phyloP scores from a whole-genome alignment of 2,113 vertebrate species.

The Odocoileus virginianus region DNA sequence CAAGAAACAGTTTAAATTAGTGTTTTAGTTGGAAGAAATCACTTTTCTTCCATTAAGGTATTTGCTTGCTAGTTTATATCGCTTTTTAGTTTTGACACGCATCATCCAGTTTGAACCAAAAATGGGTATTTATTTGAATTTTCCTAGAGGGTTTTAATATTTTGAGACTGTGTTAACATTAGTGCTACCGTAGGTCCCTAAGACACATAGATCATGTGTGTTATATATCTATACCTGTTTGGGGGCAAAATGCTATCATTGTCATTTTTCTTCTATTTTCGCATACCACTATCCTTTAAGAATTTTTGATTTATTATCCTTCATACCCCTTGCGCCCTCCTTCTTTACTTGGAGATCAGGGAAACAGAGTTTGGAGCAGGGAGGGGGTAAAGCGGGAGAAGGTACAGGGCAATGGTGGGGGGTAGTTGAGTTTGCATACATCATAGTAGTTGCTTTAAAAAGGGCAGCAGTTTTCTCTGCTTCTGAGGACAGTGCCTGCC shows the following conservation, averaged over 20 bases:
- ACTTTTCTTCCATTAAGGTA: background rate
- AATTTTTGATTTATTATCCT: background rate
- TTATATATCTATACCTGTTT: background rate
- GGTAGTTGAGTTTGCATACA: background rate
- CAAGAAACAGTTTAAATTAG: background rate
- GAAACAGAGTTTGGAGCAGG: background rate
- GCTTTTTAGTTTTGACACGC: background rate
- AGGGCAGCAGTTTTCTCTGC: background rate
- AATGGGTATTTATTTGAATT: background rate
- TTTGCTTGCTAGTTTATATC: background rate
- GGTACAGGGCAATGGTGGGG: background rate
- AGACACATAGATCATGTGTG: background rate
- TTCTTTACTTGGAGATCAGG: background rate
- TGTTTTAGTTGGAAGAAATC: background rate
- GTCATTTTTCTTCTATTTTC: background rate
- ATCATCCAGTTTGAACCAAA: background rate
- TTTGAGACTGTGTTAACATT: background rate
- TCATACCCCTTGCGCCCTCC: rapidly evolving
- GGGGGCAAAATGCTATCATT: background rate
- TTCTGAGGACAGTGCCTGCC: background rate
- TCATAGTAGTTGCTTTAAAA: background rate
- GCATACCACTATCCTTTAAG: background rate
- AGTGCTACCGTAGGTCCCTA: background rate
- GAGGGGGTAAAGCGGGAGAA: background rate
- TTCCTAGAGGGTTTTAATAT: background rate